phyloP scores from a whole-genome alignment of 2,113 vertebrate species.

The Empidonax traillii region DNA sequence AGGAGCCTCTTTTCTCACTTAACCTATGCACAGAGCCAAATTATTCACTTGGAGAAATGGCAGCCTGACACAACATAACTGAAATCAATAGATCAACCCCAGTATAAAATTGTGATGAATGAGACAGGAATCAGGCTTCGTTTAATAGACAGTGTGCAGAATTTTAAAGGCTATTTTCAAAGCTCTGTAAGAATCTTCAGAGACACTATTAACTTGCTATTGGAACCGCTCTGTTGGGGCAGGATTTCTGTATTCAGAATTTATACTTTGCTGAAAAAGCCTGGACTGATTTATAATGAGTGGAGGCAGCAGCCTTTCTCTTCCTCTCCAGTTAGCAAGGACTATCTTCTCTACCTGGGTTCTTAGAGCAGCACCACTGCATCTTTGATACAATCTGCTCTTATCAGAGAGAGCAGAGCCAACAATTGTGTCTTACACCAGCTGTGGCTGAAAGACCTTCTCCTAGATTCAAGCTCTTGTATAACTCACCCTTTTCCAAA shows the following conservation, averaged over 20 bases:
- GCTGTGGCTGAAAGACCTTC: background rate
- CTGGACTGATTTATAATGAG: background rate
- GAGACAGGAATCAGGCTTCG: background rate
- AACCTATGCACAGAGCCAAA: constrained; percentile 3
- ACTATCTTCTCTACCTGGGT: background rate
- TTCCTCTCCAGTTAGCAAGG: background rate
- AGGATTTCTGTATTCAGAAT: background rate
- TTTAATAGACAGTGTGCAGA: background rate
- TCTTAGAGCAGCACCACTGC: background rate
- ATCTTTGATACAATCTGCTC: background rate
- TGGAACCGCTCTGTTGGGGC: background rate
- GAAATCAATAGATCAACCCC: constrained; percentile 34
- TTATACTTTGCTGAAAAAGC: background rate
- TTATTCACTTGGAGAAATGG: constrained; percentile 36
- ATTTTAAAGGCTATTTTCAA: constrained; percentile 41
- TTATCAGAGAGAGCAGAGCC: background rate
- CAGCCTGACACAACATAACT: constrained; percentile 24
- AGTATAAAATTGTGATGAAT: constrained; percentile 19
- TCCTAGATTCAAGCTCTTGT: background rate
- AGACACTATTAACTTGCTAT: background rate
- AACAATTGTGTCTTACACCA: background rate
- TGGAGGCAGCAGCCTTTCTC: background rate
- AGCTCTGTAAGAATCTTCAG: background rate
- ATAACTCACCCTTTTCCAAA: background rate
- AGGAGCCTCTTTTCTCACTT: constrained; percentile 37